Evolutionary conservation across 1,140 invertebrate species (phyloP).

Genomic region (Drosophila elegans): DNA sequence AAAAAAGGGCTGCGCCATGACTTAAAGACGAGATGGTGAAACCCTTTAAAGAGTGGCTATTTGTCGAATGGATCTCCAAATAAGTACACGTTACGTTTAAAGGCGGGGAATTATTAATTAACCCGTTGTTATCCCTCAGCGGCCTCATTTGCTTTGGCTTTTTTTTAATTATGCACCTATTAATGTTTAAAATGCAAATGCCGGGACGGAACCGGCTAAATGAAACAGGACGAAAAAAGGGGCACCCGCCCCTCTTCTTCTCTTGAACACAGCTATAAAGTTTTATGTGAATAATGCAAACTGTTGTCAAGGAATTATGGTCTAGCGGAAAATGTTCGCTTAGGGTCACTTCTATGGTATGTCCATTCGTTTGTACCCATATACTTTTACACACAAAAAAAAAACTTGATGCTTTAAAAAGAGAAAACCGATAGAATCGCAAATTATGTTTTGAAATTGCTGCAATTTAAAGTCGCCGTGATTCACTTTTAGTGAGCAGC

Average conservation of each 20-base stretch:
- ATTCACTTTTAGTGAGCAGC: too few relatives aligned
- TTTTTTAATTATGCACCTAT: conserved; percentile 78
- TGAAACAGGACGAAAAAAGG: conserved; percentile 6
- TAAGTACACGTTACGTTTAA: conserved; percentile 56
- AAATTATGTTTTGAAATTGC: too few relatives aligned
- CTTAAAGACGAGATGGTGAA: conserved; percentile 61
- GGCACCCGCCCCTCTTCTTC: background rate
- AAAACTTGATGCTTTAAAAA: too few relatives aligned
- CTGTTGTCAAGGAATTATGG: conserved; percentile 77
- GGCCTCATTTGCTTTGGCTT: conserved; percentile 65
- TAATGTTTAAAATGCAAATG: conserved; percentile 78
- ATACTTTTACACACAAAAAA: background rate
- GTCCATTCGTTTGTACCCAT: conserved; percentile 29
- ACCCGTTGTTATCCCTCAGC: conserved; percentile 71
- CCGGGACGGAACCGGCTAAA: conserved; percentile 29
- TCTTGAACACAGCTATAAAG: conserved; percentile 49
- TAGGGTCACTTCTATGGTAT: conserved; percentile 42
- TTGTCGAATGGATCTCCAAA: conserved; percentile 69
- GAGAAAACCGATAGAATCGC: too few relatives aligned
- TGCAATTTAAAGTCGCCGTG: too few relatives aligned
- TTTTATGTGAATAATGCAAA: conserved; percentile 71
- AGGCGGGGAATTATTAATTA: conserved; percentile 74
- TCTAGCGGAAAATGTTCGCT: conserved; percentile 48
- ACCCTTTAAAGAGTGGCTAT: conserved; percentile 73
- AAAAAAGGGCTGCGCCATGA: conserved; percentile 23